These are phyloP conservation scores for Lagopus muta DNA, from an alignment of 2,113 vertebrate genomes.

Conservation along the genomic window DNA sequence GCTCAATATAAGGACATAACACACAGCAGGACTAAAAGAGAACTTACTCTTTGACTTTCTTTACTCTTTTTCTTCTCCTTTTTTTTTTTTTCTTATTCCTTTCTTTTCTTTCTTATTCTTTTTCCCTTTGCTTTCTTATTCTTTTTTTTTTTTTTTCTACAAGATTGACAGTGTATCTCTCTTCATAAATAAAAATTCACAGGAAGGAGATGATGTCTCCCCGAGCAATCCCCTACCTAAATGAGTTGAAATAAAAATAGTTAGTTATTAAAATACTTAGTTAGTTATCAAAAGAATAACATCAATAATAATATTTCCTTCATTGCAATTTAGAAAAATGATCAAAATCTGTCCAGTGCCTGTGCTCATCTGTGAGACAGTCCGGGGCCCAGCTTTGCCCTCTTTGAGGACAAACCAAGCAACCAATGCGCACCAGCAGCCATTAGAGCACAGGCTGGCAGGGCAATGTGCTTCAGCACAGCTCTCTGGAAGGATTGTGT, in stretches of 20 bases:
- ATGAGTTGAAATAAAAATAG: background rate
- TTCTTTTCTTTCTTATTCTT: background rate
- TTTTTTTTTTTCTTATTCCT: background rate
- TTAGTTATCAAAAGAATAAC: background rate
- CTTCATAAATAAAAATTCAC: background rate
- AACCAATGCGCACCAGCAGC: background rate
- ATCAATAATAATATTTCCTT: background rate
- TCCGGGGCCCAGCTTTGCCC: background rate
- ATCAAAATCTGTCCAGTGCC: background rate
- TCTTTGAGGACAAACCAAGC: background rate
- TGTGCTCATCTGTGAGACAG: background rate
- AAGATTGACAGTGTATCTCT: background rate
- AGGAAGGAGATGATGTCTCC: background rate
- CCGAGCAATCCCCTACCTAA: background rate
- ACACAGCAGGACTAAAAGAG: background rate
- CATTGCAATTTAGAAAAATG: background rate
- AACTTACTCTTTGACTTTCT: background rate
- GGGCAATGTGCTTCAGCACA: background rate
- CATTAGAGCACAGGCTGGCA: background rate
- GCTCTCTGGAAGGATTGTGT: background rate
- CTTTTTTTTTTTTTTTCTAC: background rate
- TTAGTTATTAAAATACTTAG: background rate
- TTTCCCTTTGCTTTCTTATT: background rate
- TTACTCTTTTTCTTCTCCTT: background rate
- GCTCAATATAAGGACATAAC: background rate